A percentile compares a stretch with the other conserved stretches of the same genome.
These are phyloP conservation scores for Pangasius macronema DNA, from an alignment of 2,797 vertebrate genomes.

Conservation along the genomic window DNA sequence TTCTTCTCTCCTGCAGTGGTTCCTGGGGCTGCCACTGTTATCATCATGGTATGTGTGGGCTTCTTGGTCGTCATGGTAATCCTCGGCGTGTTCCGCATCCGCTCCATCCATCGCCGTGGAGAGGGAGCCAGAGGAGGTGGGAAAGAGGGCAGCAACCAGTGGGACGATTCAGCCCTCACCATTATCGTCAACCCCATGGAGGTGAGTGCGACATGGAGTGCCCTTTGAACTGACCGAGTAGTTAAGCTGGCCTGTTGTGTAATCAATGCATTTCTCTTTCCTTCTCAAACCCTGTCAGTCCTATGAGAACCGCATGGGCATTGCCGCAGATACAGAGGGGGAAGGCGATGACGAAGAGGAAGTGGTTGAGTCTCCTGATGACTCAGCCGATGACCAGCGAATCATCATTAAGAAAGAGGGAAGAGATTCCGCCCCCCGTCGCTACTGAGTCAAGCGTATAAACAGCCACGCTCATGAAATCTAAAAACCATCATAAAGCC, in stretches of 20 bases:
- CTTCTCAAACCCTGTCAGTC: slow-evolving; percentile 63
- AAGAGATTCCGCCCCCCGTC: slow-evolving; percentile 74
- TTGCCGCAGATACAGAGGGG: slow-evolving; percentile 72
- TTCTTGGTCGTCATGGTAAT: slow-evolving; percentile 97
- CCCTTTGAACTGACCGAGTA: not conserved
- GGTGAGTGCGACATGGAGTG: slow-evolving; percentile 68
- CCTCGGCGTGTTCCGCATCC: slow-evolving; percentile 93
- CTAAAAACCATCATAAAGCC: slow-evolving; percentile 40
- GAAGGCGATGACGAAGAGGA: slow-evolving; percentile 82
- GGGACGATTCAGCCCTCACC: slow-evolving; percentile 97
- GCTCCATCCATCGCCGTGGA: slow-evolving; percentile 88
- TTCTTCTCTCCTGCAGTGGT: slow-evolving; percentile 75
- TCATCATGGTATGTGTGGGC: slow-evolving; percentile 97
- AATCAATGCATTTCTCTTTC: not conserved
- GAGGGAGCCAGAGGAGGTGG: slow-evolving; percentile 72
- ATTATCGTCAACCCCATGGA: slow-evolving; percentile 99
- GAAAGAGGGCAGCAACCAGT: slow-evolving; percentile 87
- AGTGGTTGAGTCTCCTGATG: slow-evolving; percentile 83
- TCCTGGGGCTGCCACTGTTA: slow-evolving; percentile 93
- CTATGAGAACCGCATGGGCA: slow-evolving; percentile 79
- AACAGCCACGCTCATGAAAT: slow-evolving; percentile 34
- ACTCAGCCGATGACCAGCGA: slow-evolving; percentile 79
- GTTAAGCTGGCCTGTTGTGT: not conserved
- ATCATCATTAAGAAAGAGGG: slow-evolving; percentile 85
- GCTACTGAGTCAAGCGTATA: slow-evolving; percentile 76